A percentile compares a stretch with the other conserved stretches of the same genome.
Evolutionary conservation across 2,888 invertebrate species (phyloP).

Genomic region (Reticulitermes lucifugus): DNA sequence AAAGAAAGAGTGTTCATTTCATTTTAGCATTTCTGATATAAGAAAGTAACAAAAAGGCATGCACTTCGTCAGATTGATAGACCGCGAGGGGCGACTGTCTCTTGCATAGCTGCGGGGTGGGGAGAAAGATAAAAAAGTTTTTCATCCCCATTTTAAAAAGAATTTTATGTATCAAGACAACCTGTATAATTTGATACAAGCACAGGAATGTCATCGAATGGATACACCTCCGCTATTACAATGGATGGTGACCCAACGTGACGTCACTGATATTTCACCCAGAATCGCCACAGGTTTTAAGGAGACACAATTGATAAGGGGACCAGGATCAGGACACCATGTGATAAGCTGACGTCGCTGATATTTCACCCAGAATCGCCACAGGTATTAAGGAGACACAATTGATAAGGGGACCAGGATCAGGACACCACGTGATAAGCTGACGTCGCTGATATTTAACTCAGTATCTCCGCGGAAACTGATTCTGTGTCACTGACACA

Average conservation of each 20-base stretch:
- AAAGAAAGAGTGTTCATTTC: conserved; percentile 16
- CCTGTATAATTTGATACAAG: conserved; percentile 30
- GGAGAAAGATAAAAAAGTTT: conserved; percentile 13
- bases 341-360: no score
- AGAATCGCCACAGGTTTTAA: no score
- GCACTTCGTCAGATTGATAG: conserved; percentile 47
- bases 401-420: no score
- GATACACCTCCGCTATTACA: neutral
- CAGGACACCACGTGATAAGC: no score
- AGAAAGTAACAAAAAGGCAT: conserved; percentile 19
- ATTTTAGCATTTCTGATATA: neutral
- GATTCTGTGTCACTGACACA: no score
- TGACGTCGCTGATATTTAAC: no score
- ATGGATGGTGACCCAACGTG: neutral
- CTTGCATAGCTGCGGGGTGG: neutral
- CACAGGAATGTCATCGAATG: conserved; percentile 33
- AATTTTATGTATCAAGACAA: conserved; percentile 35
- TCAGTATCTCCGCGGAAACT: no score
- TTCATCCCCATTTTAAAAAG: neutral
- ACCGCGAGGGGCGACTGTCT: conserved; percentile 8
- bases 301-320: no score
- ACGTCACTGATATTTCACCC: no score
- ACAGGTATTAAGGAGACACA: no score
- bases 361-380: no score
- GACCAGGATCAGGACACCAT: no score